A percentile compares a stretch with the other conserved stretches of the same genome.
These are phyloP conservation scores for Aptenodytes patagonicus DNA, from an alignment of 2,113 vertebrate species.

Conservation along the genomic window DNA sequence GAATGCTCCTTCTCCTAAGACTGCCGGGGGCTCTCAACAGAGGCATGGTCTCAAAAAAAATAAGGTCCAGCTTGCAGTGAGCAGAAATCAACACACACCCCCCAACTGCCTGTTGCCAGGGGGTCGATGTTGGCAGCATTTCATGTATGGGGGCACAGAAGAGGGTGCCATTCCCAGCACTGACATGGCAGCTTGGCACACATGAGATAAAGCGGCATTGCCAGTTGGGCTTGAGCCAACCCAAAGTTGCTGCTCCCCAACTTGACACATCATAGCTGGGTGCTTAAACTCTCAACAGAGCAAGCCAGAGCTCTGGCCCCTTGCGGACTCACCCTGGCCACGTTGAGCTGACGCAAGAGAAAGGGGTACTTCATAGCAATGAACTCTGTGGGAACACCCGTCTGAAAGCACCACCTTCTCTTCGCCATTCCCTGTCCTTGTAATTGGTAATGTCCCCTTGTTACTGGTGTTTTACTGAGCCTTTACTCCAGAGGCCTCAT, in stretches of 20 bases:
- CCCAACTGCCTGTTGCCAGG: too few species aligned
- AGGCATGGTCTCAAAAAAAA: neutral
- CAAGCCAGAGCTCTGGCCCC: neutral
- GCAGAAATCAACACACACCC: neutral
- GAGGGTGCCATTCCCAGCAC: neutral
- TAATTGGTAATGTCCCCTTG: neutral
- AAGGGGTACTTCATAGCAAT: neutral
- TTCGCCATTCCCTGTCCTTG: neutral
- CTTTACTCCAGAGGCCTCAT: neutral
- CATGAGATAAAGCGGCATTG: neutral
- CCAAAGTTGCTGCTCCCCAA: neutral
- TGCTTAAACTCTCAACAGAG: neutral
- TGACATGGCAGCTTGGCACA: neutral
- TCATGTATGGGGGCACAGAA: neutral
- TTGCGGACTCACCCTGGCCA: neutral
- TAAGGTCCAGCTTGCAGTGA: neutral
- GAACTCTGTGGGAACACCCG: neutral
- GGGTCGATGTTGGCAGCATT: rapidly evolving
- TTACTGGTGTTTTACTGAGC: neutral
- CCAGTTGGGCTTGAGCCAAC: neutral
- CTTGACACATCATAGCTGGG: neutral
- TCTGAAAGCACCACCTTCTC: neutral
- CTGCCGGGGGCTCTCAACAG: neutral
- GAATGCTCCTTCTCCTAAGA: neutral
- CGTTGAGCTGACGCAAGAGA: neutral